Evolutionary conservation across 2,797 vertebrate species (phyloP).

Genomic region (Carapus acus): DNA sequence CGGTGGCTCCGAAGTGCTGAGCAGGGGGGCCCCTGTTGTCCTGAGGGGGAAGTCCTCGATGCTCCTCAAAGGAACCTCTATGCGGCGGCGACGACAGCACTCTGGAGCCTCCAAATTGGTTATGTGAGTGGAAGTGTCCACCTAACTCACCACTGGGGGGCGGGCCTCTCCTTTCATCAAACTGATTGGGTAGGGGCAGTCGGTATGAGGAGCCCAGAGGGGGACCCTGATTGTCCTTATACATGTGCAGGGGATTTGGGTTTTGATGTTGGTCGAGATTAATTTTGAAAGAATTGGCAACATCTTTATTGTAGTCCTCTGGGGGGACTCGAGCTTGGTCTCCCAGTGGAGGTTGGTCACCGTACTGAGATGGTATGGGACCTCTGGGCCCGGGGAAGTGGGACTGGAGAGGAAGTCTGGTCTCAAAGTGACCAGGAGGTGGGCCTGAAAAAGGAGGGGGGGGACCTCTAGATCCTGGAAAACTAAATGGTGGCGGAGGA

Average conservation of each 20-base stretch:
- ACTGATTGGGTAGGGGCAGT: constrained; percentile 73
- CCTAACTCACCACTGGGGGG: constrained; percentile 59
- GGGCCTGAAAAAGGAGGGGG: constrained; percentile 70
- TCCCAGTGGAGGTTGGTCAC: constrained; percentile 62
- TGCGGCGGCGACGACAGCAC: constrained; percentile 63
- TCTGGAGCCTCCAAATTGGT: constrained; percentile 66
- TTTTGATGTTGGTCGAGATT: constrained; percentile 62
- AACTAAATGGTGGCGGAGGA: constrained; percentile 83
- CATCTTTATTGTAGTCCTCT: constrained; percentile 72
- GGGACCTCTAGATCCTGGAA: constrained; percentile 80
- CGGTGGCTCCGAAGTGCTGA: constrained; percentile 71
- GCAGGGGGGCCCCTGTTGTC: constrained; percentile 60
- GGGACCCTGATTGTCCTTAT: constrained; percentile 63
- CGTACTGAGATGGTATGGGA: constrained; percentile 75
- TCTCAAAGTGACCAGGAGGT: constrained; percentile 74
- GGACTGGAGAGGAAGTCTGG: constrained; percentile 74
- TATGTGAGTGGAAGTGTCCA: constrained; percentile 71
- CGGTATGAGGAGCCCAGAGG: constrained; percentile 61
- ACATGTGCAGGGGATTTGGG: constrained; percentile 54
- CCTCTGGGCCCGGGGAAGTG: constrained; percentile 80
- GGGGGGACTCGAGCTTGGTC: constrained; percentile 76
- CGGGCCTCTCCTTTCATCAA: constrained; percentile 79
- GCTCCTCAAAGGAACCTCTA: constrained; percentile 81
- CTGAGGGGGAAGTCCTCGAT: constrained; percentile 57
- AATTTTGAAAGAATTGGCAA: constrained; percentile 64